These are phyloP conservation scores for Drosophila suzukii DNA, from an alignment of 1,140 invertebrate genomes.

Conservation along the genomic window DNA sequence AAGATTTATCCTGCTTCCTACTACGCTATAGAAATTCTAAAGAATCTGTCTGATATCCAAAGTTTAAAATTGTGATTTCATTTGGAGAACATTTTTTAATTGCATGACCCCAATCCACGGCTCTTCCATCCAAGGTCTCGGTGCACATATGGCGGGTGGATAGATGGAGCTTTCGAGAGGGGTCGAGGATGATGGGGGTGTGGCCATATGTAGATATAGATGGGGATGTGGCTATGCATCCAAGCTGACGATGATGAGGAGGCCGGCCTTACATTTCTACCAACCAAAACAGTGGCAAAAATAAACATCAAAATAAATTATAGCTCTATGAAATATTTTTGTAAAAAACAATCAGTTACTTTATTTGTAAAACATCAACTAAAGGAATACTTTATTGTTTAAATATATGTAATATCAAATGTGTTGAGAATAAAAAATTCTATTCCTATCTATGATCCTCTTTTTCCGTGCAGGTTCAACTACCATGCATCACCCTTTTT, in stretches of 20 bases:
- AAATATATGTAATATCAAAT: no score
- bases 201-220: neutral
- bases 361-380: neutral
- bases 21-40: neutral
- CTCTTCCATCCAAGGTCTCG: conserved; percentile 8
- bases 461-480: no score
- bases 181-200: conserved; percentile 1
- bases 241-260: conserved; percentile 4
- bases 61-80: conserved; percentile 12
- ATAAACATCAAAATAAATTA: neutral
- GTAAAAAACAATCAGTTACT: neutral
- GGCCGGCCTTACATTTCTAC: neutral
- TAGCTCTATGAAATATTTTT: neutral
- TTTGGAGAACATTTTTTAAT: conserved; percentile 17
- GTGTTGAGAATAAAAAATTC: no score
- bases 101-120: conserved; percentile 10
- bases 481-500: no score
- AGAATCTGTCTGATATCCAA: conserved; percentile 4
- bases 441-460: no score
- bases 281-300: conserved; percentile 5
- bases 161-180: conserved; percentile 1
- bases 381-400: neutral
- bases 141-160: conserved; percentile 4
- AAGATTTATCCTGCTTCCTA: neutral
- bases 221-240: neutral